Percentiles rank a stretch among this genome's conserved stretches.
Evolutionary conservation across 1,140 invertebrate species (phyloP).

Genomic region (Bathynomus jamesi): DNA sequence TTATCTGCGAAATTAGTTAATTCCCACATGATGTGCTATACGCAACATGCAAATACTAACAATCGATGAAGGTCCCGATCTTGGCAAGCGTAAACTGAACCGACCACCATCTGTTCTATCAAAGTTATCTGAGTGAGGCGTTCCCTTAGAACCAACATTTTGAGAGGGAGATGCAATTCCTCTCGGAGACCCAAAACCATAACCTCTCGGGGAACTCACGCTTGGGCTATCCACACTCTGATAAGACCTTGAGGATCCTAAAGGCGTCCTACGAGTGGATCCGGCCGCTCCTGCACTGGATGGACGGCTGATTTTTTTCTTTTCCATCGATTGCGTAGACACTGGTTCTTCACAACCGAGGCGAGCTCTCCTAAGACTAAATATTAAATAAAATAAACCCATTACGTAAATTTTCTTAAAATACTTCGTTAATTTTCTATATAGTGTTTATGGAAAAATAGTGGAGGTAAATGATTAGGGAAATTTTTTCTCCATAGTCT

Average conservation of each 20-base stretch:
- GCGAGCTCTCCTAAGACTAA: no score
- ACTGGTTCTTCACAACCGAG: background rate
- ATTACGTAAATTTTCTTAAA: no score
- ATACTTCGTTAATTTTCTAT: no score
- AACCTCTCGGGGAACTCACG: background rate
- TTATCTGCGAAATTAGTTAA: no score
- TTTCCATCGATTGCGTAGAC: background rate
- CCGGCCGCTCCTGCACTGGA: background rate
- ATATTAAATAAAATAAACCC: no score
- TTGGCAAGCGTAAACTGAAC: conserved; percentile 52
- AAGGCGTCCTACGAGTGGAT: background rate
- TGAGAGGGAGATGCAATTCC: background rate
- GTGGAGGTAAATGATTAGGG: no score
- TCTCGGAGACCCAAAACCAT: background rate
- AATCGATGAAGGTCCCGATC: conserved; percentile 37
- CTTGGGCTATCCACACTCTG: background rate
- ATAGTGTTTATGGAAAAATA: no score
- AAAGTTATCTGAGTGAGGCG: conserved; percentile 40
- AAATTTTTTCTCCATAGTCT: no score
- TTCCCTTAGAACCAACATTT: background rate
- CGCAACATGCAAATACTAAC: background rate
- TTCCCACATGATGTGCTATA: no score
- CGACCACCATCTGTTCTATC: conserved; percentile 56
- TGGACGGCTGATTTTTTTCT: background rate
- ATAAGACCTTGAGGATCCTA: background rate